These are phyloP conservation scores for Pyrrhia umbra DNA, from an alignment of 2,888 invertebrate genomes.

Conservation along the genomic window DNA sequence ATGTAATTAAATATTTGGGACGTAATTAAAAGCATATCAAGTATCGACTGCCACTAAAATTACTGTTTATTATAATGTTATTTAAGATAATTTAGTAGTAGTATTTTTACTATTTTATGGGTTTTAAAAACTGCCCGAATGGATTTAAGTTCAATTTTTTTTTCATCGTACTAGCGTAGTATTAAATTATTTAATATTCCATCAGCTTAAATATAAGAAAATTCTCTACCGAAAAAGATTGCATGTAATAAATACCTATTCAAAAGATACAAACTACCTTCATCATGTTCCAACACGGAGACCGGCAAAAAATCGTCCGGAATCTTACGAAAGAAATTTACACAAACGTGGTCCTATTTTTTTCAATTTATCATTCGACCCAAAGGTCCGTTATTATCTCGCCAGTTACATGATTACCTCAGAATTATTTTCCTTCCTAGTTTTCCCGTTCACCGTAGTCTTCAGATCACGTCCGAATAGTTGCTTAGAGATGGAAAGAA, in stretches of 20 bases:
- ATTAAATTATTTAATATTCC: neutral
- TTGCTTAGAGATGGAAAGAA: conserved; percentile 38
- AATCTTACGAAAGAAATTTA: conserved; percentile 40
- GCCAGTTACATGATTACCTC: conserved; percentile 62
- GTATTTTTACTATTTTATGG: no score
- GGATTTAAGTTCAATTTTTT: no score
- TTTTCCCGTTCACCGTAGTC: conserved; percentile 30
- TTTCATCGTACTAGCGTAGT: no score
- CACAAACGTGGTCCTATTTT: conserved; percentile 47
- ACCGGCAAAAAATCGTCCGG: conserved; percentile 24
- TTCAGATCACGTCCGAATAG: conserved; percentile 55
- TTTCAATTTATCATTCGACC: conserved; percentile 61
- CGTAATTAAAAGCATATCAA: neutral
- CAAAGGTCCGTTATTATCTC: conserved; percentile 57
- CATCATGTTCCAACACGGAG: conserved; percentile 29
- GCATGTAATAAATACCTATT: neutral
- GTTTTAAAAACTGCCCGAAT: no score
- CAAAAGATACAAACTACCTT: conserved; percentile 12
- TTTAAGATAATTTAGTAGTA: no score
- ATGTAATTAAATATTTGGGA: neutral
- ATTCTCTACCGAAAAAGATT: neutral
- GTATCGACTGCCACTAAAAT: conserved; percentile 8
- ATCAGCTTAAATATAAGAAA: neutral
- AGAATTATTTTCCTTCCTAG: conserved; percentile 55
- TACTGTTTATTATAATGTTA: no score